Evolutionary conservation across 2,113 vertebrate species (phyloP).

Genomic region (Polypterus bichir): DNA sequence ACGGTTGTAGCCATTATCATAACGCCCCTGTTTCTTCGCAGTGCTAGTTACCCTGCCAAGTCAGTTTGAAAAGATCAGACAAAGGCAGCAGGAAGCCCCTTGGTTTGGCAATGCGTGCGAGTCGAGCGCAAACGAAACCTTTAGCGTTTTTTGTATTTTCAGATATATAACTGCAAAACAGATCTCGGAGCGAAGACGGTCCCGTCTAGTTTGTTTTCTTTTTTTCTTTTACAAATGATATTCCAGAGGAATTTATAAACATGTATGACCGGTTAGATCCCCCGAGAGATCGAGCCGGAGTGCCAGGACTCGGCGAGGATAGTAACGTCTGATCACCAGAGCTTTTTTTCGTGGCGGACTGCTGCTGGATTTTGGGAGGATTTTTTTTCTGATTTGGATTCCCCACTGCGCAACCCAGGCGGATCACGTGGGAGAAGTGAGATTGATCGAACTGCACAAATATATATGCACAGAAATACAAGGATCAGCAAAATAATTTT

Average conservation of each 20-base stretch:
- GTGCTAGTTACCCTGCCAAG: conserved; percentile 55
- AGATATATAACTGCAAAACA: conserved; percentile 8
- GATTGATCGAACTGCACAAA: conserved; percentile 56
- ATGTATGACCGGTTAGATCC: conserved; percentile 64
- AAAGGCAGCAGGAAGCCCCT: conserved; percentile 69
- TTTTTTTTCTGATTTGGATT: conserved; percentile 37
- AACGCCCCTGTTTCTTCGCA: conserved; percentile 21
- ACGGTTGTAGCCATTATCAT: too few relatives aligned
- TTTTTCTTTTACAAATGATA: conserved; percentile 25
- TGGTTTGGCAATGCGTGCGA: conserved; percentile 37
- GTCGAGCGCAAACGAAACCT: conserved; percentile 26
- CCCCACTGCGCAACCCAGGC: conserved; percentile 48
- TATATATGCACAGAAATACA: conserved; percentile 31
- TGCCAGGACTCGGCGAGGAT: conserved; percentile 41
- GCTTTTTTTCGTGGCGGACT: conserved; percentile 30
- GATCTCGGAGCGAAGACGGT: neutral
- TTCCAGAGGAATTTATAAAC: conserved; percentile 28
- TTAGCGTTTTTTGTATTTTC: conserved; percentile 26
- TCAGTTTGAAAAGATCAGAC: conserved; percentile 76
- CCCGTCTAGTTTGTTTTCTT: conserved; percentile 2
- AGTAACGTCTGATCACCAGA: conserved; percentile 50
- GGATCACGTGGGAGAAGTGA: conserved; percentile 50
- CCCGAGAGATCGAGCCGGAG: conserved; percentile 42
- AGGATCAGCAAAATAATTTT: too few relatives aligned
- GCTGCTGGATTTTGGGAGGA: conserved; percentile 28